Evolutionary conservation across 2,113 vertebrate genomes (phyloP).

Genomic region (Archilochus colubris): DNA sequence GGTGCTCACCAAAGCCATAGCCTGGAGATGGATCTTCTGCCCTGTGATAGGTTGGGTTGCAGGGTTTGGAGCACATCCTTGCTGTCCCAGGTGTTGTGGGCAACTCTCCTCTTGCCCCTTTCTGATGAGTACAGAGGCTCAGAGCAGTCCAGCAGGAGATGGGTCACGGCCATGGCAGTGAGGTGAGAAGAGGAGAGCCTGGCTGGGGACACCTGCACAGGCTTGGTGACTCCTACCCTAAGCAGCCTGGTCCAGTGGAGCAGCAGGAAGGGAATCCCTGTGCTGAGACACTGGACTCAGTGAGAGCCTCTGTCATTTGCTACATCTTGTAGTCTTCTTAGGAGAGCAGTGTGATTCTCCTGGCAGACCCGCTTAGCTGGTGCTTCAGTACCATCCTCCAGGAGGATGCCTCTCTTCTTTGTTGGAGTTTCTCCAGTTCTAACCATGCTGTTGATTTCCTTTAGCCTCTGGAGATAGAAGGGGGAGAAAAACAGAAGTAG

Average conservation of each 20-base stretch:
- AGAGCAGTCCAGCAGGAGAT: fast-evolving
- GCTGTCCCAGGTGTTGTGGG: fast-evolving
- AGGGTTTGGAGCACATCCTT: fast-evolving
- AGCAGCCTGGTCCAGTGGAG: background rate
- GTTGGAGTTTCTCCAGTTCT: constrained; percentile 90
- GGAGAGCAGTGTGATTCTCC: constrained; percentile 87
- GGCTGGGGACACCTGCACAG: background rate
- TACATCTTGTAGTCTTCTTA: constrained; percentile 89
- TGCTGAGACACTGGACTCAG: constrained; percentile 61
- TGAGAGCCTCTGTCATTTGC: constrained; percentile 91
- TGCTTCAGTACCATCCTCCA: constrained; percentile 86
- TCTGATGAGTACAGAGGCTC: fast-evolving
- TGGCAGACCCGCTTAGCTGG: constrained; percentile 91
- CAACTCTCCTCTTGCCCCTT: background rate
- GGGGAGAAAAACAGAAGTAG: fast-evolving
- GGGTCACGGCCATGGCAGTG: fast-evolving
- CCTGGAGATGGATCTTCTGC: background rate
- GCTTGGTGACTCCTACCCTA: background rate
- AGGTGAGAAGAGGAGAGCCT: background rate
- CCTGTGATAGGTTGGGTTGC: fast-evolving
- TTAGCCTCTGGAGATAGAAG: constrained; percentile 79
- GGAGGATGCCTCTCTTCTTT: constrained; percentile 88
- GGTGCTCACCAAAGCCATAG: background rate
- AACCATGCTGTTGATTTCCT: constrained; percentile 96
- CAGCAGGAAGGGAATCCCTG: background rate